Conservation (phyloP, 2,888 invertebrate genomes). For the Drosophila sordidula region DNA sequence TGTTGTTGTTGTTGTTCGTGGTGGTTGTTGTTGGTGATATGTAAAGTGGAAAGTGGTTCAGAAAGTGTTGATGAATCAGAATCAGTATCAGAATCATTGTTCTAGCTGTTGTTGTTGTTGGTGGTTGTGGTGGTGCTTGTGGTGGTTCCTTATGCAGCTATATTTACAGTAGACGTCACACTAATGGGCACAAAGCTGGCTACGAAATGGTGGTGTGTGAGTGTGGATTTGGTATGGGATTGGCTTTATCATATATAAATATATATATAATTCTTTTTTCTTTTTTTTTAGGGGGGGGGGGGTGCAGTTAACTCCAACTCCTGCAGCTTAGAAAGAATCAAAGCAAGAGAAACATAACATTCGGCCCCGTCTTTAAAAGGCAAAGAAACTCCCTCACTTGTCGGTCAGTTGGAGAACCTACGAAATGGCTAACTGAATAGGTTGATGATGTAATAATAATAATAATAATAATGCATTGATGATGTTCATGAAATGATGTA, state of each 20-base stretch:
- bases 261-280: not conserved
- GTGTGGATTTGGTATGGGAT: constrained; percentile 1
- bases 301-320: not conserved
- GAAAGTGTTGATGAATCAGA: constrained; percentile 68
- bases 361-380: constrained; percentile 7
- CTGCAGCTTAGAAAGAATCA: constrained; percentile 17
- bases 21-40: constrained; percentile 46
- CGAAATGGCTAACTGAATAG: constrained; percentile 16
- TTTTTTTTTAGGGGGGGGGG: constrained; percentile 7
- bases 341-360: constrained; percentile 33
- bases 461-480: not conserved
- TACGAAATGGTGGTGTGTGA: constrained; percentile 32
- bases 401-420: constrained; percentile 16
- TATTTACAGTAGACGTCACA: constrained; percentile 61
- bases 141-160: constrained; percentile 61
- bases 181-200: constrained; percentile 38
- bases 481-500: not conserved
- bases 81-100: constrained; percentile 42
- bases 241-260: not conserved
- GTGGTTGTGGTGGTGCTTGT: constrained; percentile 45
- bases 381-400: constrained; percentile 22
- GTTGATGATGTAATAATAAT: constrained; percentile 1
- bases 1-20: constrained; percentile 14
- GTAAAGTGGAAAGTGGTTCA: constrained; percentile 69
- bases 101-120: constrained; percentile 31